A percentile compares a stretch with the other conserved stretches of the same genome.
Evolutionary conservation across 2,113 vertebrate genomes (phyloP).

Genomic region (Amblyornis subalaris): DNA sequence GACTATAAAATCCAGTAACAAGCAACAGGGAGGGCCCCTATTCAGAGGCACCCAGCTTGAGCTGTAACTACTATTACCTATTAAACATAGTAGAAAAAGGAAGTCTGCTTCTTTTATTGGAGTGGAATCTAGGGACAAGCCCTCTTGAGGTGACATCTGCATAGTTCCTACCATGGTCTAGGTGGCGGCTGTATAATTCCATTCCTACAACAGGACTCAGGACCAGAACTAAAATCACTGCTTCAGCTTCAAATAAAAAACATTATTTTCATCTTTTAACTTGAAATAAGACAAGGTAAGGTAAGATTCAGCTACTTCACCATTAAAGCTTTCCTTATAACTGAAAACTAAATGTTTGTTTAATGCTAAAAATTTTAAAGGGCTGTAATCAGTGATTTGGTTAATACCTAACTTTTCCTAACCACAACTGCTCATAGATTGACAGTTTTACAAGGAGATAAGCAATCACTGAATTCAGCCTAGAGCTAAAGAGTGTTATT

Average conservation of each 20-base stretch:
- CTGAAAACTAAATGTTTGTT: background rate
- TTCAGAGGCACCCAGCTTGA: background rate
- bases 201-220: background rate
- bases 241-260: background rate
- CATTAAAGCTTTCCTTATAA: background rate
- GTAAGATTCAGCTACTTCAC: background rate
- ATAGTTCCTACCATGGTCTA: background rate
- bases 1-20: background rate
- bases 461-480: background rate
- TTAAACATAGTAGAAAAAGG: background rate
- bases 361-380: background rate
- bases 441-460: background rate
- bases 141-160: background rate
- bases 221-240: background rate
- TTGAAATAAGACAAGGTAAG: background rate
- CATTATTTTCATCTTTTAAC: background rate
- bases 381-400: background rate
- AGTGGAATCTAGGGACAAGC: background rate
- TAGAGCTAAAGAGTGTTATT: background rate
- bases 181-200: background rate
- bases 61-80: background rate
- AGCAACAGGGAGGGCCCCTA: accelerated
- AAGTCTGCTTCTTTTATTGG: background rate
- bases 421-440: background rate
- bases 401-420: background rate